Evolutionary conservation across 2,113 vertebrate genomes (phyloP).

Genomic region (Ursus arctos): DNA sequence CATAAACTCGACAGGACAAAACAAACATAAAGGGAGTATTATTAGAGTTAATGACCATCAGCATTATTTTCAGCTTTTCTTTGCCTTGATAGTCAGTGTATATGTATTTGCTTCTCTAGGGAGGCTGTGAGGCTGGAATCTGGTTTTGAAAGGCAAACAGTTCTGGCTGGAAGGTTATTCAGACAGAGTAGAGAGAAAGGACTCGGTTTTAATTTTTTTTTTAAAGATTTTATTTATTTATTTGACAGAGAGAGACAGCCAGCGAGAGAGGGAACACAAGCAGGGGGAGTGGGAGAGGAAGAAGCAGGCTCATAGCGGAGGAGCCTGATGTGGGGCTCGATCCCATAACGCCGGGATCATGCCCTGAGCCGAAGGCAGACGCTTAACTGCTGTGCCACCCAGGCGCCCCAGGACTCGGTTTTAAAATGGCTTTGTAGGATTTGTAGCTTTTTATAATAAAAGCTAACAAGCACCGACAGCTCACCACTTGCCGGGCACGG

Average conservation of each 20-base stretch:
- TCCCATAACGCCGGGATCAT: too few species aligned
- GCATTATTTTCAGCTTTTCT: slow-evolving; percentile 58
- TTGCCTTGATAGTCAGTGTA: slow-evolving; percentile 45
- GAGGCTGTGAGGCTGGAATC: slow-evolving; percentile 23
- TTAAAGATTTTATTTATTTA: too few species aligned
- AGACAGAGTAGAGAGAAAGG: slow-evolving; percentile 14
- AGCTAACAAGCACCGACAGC: slow-evolving; percentile 15
- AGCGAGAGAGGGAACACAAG: too few species aligned
- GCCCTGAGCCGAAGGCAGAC: too few species aligned
- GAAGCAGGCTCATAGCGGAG: too few species aligned
- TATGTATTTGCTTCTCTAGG: slow-evolving; percentile 40
- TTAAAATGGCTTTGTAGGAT: slow-evolving; percentile 62
- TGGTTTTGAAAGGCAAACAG: slow-evolving; percentile 59
- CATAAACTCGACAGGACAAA: slow-evolving; percentile 62
- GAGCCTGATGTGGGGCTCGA: too few species aligned
- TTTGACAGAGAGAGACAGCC: too few species aligned
- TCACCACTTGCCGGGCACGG: neutral
- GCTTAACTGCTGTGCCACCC: too few species aligned
- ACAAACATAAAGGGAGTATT: slow-evolving; percentile 66
- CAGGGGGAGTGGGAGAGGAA: too few species aligned
- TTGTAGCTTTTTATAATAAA: neutral
- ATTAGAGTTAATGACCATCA: slow-evolving; percentile 66
- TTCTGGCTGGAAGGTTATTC: slow-evolving; percentile 60
- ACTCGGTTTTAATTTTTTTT: slow-evolving; percentile 32
- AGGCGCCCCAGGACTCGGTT: neutral